Conservation (phyloP, 2,113 vertebrate genomes). For the Seriola quinqueradiata region DNA sequence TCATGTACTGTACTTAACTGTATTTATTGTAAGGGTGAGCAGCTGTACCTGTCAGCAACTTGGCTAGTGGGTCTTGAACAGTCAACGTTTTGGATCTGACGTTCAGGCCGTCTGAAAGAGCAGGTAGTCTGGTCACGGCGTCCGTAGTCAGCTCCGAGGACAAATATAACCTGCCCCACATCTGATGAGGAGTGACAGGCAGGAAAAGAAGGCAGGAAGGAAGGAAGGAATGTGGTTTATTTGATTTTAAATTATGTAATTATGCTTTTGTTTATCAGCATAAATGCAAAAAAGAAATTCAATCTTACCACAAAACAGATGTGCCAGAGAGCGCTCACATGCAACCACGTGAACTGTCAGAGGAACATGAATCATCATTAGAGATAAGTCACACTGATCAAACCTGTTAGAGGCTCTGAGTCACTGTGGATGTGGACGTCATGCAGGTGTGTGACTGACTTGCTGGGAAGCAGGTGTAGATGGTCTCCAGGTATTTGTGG, state of each 20-base stretch:
- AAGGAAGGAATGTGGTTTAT: neutral
- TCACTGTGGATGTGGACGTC: rapidly evolving
- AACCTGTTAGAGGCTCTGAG: neutral
- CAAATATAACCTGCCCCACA: conserved; percentile 36
- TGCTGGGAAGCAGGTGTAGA: conserved; percentile 59
- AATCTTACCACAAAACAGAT: conserved; percentile 62
- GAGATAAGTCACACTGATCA: neutral
- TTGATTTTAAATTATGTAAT: too few species aligned
- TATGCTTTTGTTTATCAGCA: neutral
- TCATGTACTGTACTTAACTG: too few species aligned
- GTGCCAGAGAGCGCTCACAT: conserved; percentile 46
- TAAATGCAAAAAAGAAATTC: neutral
- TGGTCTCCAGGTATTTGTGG: conserved; percentile 63
- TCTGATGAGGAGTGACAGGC: conserved; percentile 24
- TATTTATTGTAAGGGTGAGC: too few species aligned
- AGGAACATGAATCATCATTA: conserved; percentile 11
- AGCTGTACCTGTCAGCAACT: conserved; percentile 43
- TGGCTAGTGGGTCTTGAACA: neutral
- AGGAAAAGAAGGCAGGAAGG: neutral
- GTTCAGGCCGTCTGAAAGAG: rapidly evolving
- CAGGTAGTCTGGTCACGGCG: conserved; percentile 65
- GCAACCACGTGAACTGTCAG: conserved; percentile 22
- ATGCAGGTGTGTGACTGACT: conserved; percentile 46
- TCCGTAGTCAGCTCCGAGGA: conserved; percentile 64
- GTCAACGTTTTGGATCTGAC: neutral